phyloP scores from a whole-genome alignment of 1,140 invertebrate species.

The Drosophila lowei region DNA sequence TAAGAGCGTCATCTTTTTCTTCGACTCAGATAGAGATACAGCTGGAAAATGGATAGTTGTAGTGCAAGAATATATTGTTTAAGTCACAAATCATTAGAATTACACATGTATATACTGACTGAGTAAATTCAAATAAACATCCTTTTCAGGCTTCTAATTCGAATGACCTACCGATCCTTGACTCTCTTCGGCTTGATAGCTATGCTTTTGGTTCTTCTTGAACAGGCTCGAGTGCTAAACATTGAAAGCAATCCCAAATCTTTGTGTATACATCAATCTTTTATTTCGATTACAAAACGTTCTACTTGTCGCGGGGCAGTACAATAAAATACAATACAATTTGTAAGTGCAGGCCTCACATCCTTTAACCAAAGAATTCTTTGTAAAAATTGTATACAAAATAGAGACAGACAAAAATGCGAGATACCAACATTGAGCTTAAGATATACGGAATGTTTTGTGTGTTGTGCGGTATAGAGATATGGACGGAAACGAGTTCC shows the following conservation, averaged over 20 bases:
- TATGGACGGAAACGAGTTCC: slow-evolving; percentile 54
- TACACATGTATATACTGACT: too few relatives aligned
- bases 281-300: slow-evolving; percentile 61
- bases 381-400: slow-evolving; percentile 38
- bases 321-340: slow-evolving; percentile 50
- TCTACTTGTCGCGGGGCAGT: slow-evolving; percentile 36
- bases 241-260: neutral
- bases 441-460: slow-evolving; percentile 30
- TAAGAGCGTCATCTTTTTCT: too few relatives aligned
- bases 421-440: slow-evolving; percentile 38
- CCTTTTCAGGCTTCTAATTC: too few relatives aligned
- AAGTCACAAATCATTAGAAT: too few relatives aligned
- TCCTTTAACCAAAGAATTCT: slow-evolving; percentile 41
- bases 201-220: too few relatives aligned
- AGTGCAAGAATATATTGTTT: too few relatives aligned
- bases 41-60: too few relatives aligned
- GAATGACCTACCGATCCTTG: too few relatives aligned
- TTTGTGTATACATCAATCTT: slow-evolving; percentile 31
- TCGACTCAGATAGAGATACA: too few relatives aligned
- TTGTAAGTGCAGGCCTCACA: slow-evolving; percentile 38
- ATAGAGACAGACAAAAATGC: slow-evolving; percentile 1
- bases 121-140: too few relatives aligned
- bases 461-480: slow-evolving; percentile 20
- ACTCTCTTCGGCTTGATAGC: too few relatives aligned
- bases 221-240: too few relatives aligned